Conservation (phyloP, 1,140 invertebrate species). For the Battus philenor region DNA sequence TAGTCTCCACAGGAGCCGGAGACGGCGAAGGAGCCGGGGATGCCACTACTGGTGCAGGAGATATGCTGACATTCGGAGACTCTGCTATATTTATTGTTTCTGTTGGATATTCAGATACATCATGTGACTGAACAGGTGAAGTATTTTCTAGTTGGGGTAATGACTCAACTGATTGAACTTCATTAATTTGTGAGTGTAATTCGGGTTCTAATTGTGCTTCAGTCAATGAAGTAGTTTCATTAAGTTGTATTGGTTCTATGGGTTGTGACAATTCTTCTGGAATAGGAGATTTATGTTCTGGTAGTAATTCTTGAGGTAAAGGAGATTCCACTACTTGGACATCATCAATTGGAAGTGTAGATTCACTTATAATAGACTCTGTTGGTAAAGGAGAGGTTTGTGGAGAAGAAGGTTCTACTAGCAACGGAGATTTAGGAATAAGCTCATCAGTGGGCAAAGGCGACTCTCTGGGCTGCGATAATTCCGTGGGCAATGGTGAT, state of each 20-base stretch:
- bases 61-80: background rate
- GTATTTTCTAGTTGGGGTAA: background rate
- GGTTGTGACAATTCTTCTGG: background rate
- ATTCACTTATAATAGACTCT: constrained; percentile 5
- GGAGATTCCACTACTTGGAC: background rate
- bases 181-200: background rate
- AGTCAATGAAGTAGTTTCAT: background rate
- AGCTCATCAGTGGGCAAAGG: constrained; percentile 4
- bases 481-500: constrained; percentile 19
- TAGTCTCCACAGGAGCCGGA: background rate
- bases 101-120: background rate
- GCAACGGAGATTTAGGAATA: constrained; percentile 18
- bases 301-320: constrained; percentile 1
- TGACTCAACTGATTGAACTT: background rate
- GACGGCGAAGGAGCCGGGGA: background rate
- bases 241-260: background rate
- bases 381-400: constrained; percentile 29
- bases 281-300: constrained; percentile 2
- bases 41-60: background rate
- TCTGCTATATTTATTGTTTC: background rate
- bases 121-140: background rate
- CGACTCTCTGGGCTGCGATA: constrained; percentile 18
- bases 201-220: background rate
- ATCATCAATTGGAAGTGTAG: constrained; percentile 8
- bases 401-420: constrained; percentile 24